These are phyloP conservation scores for Solen grandis DNA, from an alignment of 1,140 invertebrate genomes.

Conservation along the genomic window DNA sequence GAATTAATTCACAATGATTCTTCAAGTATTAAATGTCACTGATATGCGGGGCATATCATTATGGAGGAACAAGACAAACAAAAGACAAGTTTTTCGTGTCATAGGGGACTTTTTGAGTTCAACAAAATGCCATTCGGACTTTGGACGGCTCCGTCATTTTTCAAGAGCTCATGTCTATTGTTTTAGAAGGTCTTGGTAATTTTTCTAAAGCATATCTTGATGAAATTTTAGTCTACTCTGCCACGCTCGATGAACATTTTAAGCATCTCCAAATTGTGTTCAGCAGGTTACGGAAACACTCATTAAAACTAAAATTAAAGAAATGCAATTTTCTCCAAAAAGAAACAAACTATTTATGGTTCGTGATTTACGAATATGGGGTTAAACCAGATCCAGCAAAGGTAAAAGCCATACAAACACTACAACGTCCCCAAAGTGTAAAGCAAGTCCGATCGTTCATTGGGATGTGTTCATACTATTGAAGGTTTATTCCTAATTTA, in stretches of 20 bases:
- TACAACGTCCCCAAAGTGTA: not conserved
- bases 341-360: constrained; percentile 39
- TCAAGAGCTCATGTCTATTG: constrained; percentile 63
- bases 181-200: constrained; percentile 54
- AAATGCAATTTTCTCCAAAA: constrained; percentile 18
- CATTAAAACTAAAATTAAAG: not conserved
- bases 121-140: constrained; percentile 64
- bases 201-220: constrained; percentile 54
- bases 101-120: constrained; percentile 52
- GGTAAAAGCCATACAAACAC: constrained; percentile 6
- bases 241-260: not conserved
- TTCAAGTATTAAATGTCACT: too few relatives aligned
- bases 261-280: constrained; percentile 19
- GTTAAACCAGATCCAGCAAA: constrained; percentile 27
- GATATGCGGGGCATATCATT: too few relatives aligned
- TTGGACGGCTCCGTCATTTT: constrained; percentile 57
- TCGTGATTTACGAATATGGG: constrained; percentile 17
- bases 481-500: constrained; percentile 60
- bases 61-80: constrained; percentile 27
- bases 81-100: constrained; percentile 53
- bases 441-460: constrained; percentile 48
- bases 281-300: constrained; percentile 1
- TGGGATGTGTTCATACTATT: constrained; percentile 55
- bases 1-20: too few relatives aligned
- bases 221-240: constrained; percentile 56